Evolutionary conservation across 2,113 vertebrate genomes (phyloP).

Genomic region (Colistium nudipinnis): DNA sequence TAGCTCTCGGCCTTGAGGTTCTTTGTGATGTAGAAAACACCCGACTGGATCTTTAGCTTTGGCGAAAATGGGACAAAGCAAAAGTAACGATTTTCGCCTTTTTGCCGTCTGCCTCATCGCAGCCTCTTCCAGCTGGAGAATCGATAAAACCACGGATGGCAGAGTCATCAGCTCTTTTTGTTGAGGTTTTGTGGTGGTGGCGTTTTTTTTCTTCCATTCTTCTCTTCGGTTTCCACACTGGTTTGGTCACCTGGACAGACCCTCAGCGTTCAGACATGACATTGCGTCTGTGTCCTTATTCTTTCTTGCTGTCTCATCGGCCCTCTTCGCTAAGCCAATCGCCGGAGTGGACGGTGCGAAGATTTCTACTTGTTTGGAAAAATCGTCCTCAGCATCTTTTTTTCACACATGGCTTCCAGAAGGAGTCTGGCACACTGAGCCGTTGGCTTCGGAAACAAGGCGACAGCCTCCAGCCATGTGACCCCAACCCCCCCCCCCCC

Average conservation of each 20-base stretch:
- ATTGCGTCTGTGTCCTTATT: slow-evolving; percentile 7
- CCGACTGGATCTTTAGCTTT: slow-evolving; percentile 5
- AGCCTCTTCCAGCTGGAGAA: slow-evolving; percentile 32
- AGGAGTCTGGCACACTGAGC: background rate
- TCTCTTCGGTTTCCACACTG: slow-evolving; percentile 30
- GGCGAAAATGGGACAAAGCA: background rate
- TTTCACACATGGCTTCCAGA: slow-evolving; percentile 22
- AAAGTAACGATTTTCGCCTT: background rate
- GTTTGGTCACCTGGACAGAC: background rate
- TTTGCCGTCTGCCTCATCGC: slow-evolving; percentile 14
- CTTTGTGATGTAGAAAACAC: slow-evolving; percentile 18
- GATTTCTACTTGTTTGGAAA: slow-evolving; percentile 42
- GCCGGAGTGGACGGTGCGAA: slow-evolving; percentile 4
- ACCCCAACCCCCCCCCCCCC: too few species aligned
- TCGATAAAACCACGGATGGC: slow-evolving; percentile 31
- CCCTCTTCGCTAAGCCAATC: slow-evolving; percentile 19
- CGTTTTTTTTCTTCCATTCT: slow-evolving; percentile 50
- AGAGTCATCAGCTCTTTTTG: slow-evolving; percentile 44
- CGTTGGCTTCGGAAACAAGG: slow-evolving; percentile 11
- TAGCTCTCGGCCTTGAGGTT: background rate
- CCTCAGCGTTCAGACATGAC: slow-evolving; percentile 23
- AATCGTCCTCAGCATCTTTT: slow-evolving; percentile 29
- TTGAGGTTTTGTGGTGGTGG: slow-evolving; percentile 26
- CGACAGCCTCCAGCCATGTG: slow-evolving; percentile 19
- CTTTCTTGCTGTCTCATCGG: slow-evolving; percentile 1